Conservation (phyloP, 2,113 vertebrate genomes). For the Chionis minor region DNA sequence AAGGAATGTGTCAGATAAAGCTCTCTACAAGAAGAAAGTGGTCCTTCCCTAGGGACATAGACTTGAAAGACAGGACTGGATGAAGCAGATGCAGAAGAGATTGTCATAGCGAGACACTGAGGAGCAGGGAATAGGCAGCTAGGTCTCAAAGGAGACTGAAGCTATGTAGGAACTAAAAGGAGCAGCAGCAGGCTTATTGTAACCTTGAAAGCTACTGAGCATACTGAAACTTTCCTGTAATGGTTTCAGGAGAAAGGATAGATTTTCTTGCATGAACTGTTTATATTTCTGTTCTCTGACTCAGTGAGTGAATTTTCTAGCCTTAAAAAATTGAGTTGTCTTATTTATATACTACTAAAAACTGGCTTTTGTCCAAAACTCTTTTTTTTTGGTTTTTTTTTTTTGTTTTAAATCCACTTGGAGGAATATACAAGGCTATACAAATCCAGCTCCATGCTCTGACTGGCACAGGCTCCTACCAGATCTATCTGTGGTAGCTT, state of each 20-base stretch:
- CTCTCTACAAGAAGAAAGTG: background rate
- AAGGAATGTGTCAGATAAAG: background rate
- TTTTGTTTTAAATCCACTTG: background rate
- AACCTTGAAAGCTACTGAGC: background rate
- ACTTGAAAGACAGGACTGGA: background rate
- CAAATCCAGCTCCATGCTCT: background rate
- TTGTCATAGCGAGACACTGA: background rate
- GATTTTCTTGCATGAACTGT: background rate
- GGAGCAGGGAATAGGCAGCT: background rate
- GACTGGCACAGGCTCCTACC: background rate
- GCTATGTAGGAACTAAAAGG: background rate
- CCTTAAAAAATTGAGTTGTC: background rate
- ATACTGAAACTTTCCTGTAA: background rate
- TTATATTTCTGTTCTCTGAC: background rate
- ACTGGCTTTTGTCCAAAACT: background rate
- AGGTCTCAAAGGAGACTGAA: background rate
- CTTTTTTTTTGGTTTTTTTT: background rate
- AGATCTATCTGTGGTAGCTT: background rate
- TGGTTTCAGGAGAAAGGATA: background rate
- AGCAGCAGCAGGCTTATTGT: background rate
- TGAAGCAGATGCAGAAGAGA: background rate
- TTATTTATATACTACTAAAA: background rate
- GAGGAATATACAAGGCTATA: background rate
- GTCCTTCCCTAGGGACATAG: background rate
- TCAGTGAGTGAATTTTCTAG: background rate